Conservation (phyloP, 2,113 vertebrate genomes). For the Tiliqua scincoides region DNA sequence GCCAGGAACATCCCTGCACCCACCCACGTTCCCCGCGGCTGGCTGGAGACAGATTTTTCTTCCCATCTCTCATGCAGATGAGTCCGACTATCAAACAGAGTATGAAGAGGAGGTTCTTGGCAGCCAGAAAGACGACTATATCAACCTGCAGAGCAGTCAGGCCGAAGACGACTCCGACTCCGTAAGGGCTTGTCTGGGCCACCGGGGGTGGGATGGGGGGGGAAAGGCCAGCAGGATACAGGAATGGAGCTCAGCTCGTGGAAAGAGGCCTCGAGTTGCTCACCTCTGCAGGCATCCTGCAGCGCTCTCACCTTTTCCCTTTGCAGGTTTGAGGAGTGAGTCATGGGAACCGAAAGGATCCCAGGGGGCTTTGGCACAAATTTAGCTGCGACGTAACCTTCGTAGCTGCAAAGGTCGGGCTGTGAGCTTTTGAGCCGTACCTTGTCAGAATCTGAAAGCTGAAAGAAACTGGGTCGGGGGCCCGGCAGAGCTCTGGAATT, state of each 20-base stretch:
- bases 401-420: neutral
- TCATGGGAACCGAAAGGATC: neutral
- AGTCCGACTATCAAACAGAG: constrained; percentile 92
- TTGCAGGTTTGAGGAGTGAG: neutral
- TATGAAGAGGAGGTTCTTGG: constrained; percentile 83
- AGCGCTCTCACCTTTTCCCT: neutral
- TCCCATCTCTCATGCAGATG: constrained; percentile 74
- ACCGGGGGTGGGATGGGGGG: neutral
- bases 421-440: neutral
- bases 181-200: constrained; percentile 59
- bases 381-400: neutral
- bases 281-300: neutral
- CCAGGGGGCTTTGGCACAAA: neutral
- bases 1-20: neutral
- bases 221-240: no score
- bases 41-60: neutral
- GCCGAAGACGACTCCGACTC: constrained; percentile 78
- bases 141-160: constrained; percentile 69
- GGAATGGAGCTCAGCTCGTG: no score
- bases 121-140: constrained; percentile 67
- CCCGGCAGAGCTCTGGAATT: neutral
- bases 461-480: neutral
- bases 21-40: rapidly evolving
- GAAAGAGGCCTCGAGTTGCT: neutral
- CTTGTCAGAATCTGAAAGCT: neutral